phyloP scores from a whole-genome alignment of 64 coral and sea anemone species.

The Orbicella faveolata region DNA sequence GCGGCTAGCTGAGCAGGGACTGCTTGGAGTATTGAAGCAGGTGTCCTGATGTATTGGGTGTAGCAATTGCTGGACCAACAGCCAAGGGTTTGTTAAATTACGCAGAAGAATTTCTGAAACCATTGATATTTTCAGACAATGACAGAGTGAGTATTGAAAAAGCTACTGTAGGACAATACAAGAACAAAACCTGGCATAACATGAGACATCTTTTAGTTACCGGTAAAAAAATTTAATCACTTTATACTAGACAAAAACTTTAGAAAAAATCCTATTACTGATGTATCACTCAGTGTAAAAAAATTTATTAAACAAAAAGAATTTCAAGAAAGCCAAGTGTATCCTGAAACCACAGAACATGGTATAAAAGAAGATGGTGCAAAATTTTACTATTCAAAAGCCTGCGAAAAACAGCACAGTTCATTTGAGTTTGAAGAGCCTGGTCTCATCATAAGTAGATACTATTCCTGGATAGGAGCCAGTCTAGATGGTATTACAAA shows the following conservation, averaged over 20 bases:
- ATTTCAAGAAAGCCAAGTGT: slow-evolving; percentile 14
- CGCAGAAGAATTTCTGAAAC: slow-evolving; percentile 51
- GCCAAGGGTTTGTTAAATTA: slow-evolving; percentile 1
- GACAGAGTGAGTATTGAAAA: slow-evolving; percentile 45
- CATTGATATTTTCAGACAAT: slow-evolving; percentile 39
- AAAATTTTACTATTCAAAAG: slow-evolving; percentile 62
- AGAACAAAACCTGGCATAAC: too few relatives aligned
- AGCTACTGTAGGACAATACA: not conserved
- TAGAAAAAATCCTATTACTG: slow-evolving; percentile 50
- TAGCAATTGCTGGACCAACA: too few relatives aligned
- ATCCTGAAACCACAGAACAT: slow-evolving; percentile 43
- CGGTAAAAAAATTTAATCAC: slow-evolving; percentile 68
- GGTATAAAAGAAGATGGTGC: slow-evolving; percentile 70
- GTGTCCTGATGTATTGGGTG: too few relatives aligned
- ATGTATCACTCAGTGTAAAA: slow-evolving; percentile 24
- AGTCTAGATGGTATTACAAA: too few relatives aligned
- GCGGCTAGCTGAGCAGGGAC: too few relatives aligned
- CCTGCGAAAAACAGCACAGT: too few relatives aligned
- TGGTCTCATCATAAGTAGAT: too few relatives aligned
- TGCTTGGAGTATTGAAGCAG: too few relatives aligned
- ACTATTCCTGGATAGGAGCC: too few relatives aligned
- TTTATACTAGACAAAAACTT: not conserved
- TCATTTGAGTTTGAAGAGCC: too few relatives aligned
- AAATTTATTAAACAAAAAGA: slow-evolving; percentile 18
- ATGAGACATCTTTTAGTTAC: too few relatives aligned